Evolutionary conservation across 2,113 vertebrate genomes (phyloP).

Genomic region (Romanogobio albipinnatus): DNA sequence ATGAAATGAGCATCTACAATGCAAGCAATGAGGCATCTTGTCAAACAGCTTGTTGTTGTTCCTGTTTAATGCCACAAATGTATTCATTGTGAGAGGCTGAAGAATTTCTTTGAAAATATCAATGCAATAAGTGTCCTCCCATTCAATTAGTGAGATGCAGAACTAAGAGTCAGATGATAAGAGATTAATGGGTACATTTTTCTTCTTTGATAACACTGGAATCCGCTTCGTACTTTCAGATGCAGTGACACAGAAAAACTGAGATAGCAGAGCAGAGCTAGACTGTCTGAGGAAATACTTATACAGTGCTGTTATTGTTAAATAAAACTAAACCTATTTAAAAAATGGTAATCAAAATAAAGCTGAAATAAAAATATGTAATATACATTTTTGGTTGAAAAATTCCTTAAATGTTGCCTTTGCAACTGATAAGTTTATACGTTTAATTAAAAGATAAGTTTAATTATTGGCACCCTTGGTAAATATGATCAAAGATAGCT

Average conservation of each 20-base stretch:
- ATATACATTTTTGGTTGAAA: not conserved
- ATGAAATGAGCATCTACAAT: not conserved
- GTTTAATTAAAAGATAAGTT: too few species aligned
- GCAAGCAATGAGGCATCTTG: not conserved
- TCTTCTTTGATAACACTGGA: not conserved
- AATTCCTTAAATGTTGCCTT: too few species aligned
- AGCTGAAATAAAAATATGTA: not conserved
- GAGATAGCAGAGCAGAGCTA: not conserved
- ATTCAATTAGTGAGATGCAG: slow-evolving; percentile 6
- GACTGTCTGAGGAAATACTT: not conserved
- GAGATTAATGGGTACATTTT: not conserved
- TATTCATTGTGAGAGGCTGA: not conserved
- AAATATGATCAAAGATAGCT: too few species aligned
- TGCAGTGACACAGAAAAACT: slow-evolving; percentile 8
- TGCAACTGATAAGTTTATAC: not conserved
- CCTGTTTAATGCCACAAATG: slow-evolving; percentile 11
- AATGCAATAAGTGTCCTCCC: slow-evolving; percentile 6
- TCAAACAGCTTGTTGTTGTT: slow-evolving; percentile 1
- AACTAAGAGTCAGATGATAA: not conserved
- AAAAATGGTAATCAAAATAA: not conserved
- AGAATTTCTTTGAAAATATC: slow-evolving; percentile 4
- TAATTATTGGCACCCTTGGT: too few species aligned
- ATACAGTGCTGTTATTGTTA: not conserved
- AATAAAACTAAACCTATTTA: not conserved
- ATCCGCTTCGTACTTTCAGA: not conserved